Evolutionary conservation across 1,140 invertebrate species (phyloP), one percentile per base, ranked within the genome.

Genomic region (Drosophila trapezifrons): DNA sequence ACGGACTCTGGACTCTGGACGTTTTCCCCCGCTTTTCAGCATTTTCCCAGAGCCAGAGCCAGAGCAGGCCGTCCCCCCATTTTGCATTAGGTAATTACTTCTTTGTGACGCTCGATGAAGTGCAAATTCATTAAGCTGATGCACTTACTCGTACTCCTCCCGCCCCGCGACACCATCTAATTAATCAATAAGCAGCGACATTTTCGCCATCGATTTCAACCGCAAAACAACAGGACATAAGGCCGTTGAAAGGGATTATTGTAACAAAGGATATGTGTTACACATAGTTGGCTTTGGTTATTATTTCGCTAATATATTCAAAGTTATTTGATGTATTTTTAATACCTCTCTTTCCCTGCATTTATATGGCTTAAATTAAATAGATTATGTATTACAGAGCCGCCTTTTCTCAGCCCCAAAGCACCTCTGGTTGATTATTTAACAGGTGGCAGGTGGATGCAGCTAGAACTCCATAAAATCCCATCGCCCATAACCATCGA

Each of bases 51-150:
- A n/a, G n/a, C n/a, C n/a, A n/a, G n/a, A n/a, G n/a, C n/a, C n/a
- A n/a, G n/a, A n/a, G n/a, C n/a, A n/a, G n/a, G n/a, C 35, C 12
- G n/a, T 0, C 27, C 47, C 25, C 20, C 56, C 42, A 38, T 59
- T 49, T 57, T 84, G 76, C 83, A 87, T 86, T 86, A 86, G 85
- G 83, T 86, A 86, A 86, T 86, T 86, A 86, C 83, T 87, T 76
- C 84, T 79, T 83, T 86, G 83, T 87, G 83, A 51, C 49, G 49
- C 55, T 49, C 70, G 78, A 70, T 65, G 76, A 87, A 86, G 78
- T 86, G 83, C 79, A 87, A 77, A 83, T 79, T 83, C 83, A 87
- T 87, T 87, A 72, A 49, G 85, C 70, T 87, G 76, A 67, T 87
- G 82, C 70, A 82, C 64, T 60, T 27, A 17, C 25, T 12, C 22